Conservation (phyloP, 2,113 vertebrate genomes). For the Donacobius atricapilla region DNA sequence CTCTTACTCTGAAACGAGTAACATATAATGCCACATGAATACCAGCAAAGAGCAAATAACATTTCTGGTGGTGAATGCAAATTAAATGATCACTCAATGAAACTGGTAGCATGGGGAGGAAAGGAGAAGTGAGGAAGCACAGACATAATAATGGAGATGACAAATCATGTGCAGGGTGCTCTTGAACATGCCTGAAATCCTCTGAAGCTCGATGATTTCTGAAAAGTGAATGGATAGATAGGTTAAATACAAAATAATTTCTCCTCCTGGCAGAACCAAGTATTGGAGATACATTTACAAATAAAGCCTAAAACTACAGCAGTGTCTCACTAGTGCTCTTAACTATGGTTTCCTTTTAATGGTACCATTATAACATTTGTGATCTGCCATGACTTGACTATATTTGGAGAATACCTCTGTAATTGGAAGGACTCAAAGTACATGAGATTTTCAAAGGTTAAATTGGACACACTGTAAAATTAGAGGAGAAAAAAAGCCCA, state of each 20-base stretch:
- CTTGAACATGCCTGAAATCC: neutral
- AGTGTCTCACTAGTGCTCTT: neutral
- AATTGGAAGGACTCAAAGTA: neutral
- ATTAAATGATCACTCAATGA: neutral
- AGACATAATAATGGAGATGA: neutral
- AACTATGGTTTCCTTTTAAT: neutral
- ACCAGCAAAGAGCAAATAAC: neutral
- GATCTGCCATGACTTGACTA: neutral
- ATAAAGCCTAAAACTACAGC: neutral
- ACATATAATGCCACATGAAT: neutral
- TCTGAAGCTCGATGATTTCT: neutral
- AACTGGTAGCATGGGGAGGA: rapidly evolving
- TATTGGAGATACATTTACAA: neutral
- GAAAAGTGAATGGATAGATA: neutral
- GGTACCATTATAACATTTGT: neutral
- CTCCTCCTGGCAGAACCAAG: neutral
- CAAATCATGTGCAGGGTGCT: neutral
- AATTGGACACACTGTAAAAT: neutral
- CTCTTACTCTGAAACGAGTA: neutral
- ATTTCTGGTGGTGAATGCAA: neutral
- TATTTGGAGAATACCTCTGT: neutral
- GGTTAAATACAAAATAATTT: neutral
- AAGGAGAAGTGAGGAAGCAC: neutral
- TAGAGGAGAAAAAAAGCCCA: neutral
- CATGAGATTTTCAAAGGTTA: neutral